phyloP scores from a whole-genome alignment of 2,888 invertebrate species.

The Temnothorax ravouxi region DNA sequence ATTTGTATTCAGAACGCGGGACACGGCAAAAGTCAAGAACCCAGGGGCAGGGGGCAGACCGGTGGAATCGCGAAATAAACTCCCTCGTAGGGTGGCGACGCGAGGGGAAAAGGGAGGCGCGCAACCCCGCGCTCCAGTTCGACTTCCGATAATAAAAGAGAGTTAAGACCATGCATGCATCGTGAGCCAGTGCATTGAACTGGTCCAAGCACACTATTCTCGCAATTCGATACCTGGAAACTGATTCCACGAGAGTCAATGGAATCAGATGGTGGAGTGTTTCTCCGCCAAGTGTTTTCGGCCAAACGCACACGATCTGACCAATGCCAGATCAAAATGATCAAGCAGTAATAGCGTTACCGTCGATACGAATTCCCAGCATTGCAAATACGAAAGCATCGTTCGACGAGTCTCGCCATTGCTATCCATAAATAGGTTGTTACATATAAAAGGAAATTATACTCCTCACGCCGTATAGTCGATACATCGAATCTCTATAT shows the following conservation, averaged over 20 bases:
- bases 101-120: constrained; percentile 28
- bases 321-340: background rate
- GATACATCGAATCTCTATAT: background rate
- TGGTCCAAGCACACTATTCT: background rate
- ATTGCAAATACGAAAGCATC: background rate
- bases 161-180: constrained; percentile 69
- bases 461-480: background rate
- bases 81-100: constrained; percentile 53
- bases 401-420: constrained; percentile 32
- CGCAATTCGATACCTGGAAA: background rate
- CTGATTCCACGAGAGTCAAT: background rate
- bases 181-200: background rate
- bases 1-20: constrained; percentile 83
- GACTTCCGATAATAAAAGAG: constrained; percentile 78
- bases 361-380: background rate
- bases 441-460: background rate
- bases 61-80: constrained; percentile 80
- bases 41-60: constrained; percentile 61
- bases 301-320: too few relatives aligned
- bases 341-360: background rate
- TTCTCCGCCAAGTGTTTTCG: background rate
- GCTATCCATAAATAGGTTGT: background rate
- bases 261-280: background rate
- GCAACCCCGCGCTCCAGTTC: constrained; percentile 72
- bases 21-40: constrained; percentile 68